Conservation (phyloP, 1,140 invertebrate genomes). For the Caenorhabditis latens region DNA sequence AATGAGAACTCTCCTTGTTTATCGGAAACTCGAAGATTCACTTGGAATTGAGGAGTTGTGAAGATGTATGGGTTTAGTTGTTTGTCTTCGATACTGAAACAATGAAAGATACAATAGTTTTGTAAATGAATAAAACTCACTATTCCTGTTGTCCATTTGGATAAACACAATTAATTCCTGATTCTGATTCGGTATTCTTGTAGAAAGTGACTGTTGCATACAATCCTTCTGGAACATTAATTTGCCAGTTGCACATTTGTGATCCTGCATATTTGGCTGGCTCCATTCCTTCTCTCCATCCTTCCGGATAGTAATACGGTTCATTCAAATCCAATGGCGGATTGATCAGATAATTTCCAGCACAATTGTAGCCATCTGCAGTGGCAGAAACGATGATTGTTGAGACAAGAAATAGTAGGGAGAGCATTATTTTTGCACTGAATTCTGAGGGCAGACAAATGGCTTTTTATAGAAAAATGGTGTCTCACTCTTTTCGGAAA, state of each 20-base stretch:
- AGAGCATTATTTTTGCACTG: conserved; percentile 26
- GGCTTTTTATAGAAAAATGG: background rate
- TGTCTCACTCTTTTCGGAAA: background rate
- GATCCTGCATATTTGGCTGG: conserved; percentile 7
- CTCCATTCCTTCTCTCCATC: background rate
- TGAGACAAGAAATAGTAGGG: background rate
- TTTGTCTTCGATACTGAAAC: conserved; percentile 25
- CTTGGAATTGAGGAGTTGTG: conserved; percentile 10
- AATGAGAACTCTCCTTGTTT: conserved; percentile 42
- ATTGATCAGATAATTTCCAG: background rate
- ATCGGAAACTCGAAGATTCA: conserved; percentile 4
- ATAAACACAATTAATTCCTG: conserved; percentile 1
- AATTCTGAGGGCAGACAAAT: background rate
- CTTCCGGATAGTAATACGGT: background rate
- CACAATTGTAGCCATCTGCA: conserved; percentile 25
- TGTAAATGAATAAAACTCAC: background rate
- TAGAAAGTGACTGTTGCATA: conserved; percentile 35
- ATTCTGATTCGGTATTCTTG: background rate
- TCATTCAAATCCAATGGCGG: background rate
- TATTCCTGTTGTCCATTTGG: background rate
- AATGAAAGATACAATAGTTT: background rate
- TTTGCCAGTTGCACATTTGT: conserved; percentile 24
- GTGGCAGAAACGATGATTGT: background rate
- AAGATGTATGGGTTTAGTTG: conserved; percentile 6
- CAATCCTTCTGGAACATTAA: conserved; percentile 15